Conservation (phyloP, 2,888 invertebrate genomes). For the Melanostoma scalare region DNA sequence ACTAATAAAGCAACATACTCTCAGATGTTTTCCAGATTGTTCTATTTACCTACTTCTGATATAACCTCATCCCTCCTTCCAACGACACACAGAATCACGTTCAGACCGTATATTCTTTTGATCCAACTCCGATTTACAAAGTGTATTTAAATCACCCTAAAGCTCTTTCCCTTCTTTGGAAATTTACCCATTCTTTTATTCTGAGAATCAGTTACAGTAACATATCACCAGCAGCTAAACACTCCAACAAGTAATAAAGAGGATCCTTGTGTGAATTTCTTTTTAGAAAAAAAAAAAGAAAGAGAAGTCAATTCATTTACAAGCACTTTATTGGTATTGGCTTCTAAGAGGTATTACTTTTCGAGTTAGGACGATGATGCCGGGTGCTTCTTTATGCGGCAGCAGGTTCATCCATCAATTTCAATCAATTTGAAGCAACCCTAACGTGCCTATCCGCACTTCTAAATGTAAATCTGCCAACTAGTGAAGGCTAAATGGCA, state of each 20-base stretch:
- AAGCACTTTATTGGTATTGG: conserved; percentile 71
- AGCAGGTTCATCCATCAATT: conserved; percentile 66
- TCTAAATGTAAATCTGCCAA: conserved; percentile 48
- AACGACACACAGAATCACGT: no score
- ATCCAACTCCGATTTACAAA: conserved; percentile 6
- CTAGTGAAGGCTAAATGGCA: conserved; percentile 9
- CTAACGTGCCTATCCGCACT: conserved; percentile 29
- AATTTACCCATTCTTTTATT: no score
- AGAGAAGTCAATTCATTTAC: conserved; percentile 67
- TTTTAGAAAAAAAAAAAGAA: conserved; percentile 19
- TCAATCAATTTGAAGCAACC: conserved; percentile 62
- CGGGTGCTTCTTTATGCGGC: conserved; percentile 8
- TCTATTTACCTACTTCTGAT: no score
- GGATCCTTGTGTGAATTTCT: conserved; percentile 63
- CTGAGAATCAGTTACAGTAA: not conserved
- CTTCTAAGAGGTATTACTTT: conserved; percentile 66
- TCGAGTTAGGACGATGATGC: conserved; percentile 22
- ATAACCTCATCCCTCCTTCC: no score
- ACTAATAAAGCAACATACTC: no score
- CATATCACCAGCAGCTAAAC: conserved; percentile 8
- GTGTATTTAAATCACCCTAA: conserved; percentile 28
- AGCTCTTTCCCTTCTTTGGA: not conserved
- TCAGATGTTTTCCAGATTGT: no score
- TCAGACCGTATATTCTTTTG: conserved; percentile 30
- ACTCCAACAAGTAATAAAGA: conserved; percentile 52